Conservation (phyloP, 2,888 invertebrate species). For the Tetragonisca angustula region DNA sequence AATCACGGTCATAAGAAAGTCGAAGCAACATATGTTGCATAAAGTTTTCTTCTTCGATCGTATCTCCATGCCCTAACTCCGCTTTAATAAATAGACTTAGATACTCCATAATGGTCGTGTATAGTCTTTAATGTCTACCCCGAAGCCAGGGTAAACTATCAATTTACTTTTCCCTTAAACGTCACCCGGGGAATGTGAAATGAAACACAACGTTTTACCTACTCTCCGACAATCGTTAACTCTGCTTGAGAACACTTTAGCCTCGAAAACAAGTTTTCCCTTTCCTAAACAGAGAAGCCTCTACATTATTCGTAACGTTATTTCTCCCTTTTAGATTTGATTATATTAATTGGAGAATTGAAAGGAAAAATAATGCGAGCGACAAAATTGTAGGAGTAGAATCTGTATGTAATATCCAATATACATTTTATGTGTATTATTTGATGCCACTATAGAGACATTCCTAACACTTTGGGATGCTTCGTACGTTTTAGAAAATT, state of each 20-base stretch:
- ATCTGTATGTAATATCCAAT: too few species aligned
- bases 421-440: too few species aligned
- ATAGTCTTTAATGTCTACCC: not conserved
- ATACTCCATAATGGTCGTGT: not conserved
- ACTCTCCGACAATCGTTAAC: not conserved
- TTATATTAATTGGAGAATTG: not conserved
- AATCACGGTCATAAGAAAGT: not conserved
- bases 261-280: not conserved
- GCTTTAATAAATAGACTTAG: not conserved
- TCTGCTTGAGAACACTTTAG: not conserved
- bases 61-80: not conserved
- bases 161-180: not conserved
- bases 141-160: not conserved
- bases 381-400: not conserved
- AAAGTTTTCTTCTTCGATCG: not conserved
- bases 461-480: not conserved
- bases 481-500: not conserved
- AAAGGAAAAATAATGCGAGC: not conserved
- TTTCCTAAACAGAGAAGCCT: not conserved
- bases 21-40: not conserved
- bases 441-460: too few species aligned
- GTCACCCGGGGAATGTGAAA: not conserved
- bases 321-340: not conserved
- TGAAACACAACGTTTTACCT: not conserved
- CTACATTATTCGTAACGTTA: too few species aligned